phyloP scores from a whole-genome alignment of 2,797 vertebrate species.

The Salmo trutta region DNA sequence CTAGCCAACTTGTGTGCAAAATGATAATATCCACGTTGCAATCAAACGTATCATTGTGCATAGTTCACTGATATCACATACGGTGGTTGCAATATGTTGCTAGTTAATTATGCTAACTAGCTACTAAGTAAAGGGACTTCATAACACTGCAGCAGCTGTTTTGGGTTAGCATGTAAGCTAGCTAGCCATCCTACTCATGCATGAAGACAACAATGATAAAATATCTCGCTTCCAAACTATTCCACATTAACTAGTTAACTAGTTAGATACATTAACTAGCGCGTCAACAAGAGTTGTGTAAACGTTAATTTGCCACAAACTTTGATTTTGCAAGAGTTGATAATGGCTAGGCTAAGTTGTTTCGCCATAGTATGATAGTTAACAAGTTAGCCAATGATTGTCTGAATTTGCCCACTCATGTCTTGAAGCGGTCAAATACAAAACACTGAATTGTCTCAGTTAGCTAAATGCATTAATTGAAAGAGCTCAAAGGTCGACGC shows the following conservation, averaged over 20 bases:
- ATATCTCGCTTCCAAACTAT: background rate
- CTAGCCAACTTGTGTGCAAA: background rate
- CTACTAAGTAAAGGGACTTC: background rate
- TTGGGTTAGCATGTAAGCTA: background rate
- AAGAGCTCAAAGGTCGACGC: background rate
- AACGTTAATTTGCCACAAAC: background rate
- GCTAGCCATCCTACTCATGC: background rate
- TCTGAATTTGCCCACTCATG: background rate
- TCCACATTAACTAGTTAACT: background rate
- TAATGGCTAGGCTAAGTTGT: background rate
- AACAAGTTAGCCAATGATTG: background rate
- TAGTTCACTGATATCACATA: background rate
- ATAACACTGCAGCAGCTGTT: background rate
- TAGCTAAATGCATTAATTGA: background rate
- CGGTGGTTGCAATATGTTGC: background rate
- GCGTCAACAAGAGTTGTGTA: background rate
- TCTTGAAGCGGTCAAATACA: conserved; percentile 9
- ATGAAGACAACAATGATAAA: background rate
- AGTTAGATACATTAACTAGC: background rate
- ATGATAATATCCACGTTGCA: background rate
- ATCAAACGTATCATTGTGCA: background rate
- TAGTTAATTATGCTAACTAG: background rate
- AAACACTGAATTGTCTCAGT: background rate
- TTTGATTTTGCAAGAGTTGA: background rate
- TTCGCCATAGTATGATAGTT: background rate